Evolutionary conservation across 2,113 vertebrate genomes (phyloP).

Genomic region (Tragelaphus scriptus): DNA sequence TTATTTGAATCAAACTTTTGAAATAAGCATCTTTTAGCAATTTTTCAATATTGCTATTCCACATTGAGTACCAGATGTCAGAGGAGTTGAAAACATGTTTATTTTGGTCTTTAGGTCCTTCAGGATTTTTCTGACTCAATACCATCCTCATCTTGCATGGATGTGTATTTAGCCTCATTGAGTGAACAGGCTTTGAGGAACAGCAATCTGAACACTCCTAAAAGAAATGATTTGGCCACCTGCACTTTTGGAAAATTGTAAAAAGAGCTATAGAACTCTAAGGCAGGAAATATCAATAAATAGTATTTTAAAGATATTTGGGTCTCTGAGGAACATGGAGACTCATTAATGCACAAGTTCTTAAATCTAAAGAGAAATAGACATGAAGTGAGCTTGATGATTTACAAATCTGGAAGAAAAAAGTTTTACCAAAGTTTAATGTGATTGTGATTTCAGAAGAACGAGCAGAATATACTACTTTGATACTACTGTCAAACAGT

Average conservation of each 20-base stretch:
- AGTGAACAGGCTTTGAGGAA: constrained; percentile 68
- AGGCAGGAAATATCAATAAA: constrained; percentile 52
- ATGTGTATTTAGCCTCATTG: constrained; percentile 69
- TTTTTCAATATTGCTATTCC: constrained; percentile 76
- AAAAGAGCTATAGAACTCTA: neutral
- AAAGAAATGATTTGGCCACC: constrained; percentile 74
- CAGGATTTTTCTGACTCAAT: constrained; percentile 74
- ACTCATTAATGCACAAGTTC: neutral
- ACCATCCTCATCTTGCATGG: constrained; percentile 54
- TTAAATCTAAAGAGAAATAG: constrained; percentile 18
- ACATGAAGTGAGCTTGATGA: neutral
- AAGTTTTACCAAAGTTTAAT: constrained; percentile 15
- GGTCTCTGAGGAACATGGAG: neutral
- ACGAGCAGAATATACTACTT: neutral
- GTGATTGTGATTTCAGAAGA: constrained; percentile 10
- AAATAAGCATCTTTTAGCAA: constrained; percentile 72
- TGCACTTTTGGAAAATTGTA: constrained; percentile 71
- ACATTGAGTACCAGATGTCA: constrained; percentile 79
- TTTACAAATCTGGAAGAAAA: constrained; percentile 35
- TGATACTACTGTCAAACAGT: neutral
- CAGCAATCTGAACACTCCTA: constrained; percentile 66
- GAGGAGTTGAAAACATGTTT: constrained; percentile 72
- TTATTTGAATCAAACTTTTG: constrained; percentile 77
- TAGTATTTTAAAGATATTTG: constrained; percentile 49
- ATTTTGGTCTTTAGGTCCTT: constrained; percentile 76